These are phyloP conservation scores for Helicorthomorpha holstii DNA, from an alignment of 1,140 invertebrate genomes.

Conservation along the genomic window DNA sequence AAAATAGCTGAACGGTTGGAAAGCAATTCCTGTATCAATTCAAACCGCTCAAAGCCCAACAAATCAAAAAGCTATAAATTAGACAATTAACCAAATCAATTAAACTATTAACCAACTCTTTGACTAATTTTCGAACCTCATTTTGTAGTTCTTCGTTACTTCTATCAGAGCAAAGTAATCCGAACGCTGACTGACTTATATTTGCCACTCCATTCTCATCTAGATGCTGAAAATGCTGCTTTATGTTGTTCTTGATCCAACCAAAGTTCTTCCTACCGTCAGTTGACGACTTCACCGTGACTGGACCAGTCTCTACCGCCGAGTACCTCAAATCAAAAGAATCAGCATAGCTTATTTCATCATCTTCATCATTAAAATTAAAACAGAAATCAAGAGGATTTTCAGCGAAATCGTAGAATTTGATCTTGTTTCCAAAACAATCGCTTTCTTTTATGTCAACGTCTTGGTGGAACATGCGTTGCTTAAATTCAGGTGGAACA, in stretches of 20 bases:
- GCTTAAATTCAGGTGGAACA: too few relatives aligned
- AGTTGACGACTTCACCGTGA: constrained; percentile 14
- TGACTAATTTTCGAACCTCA: constrained; percentile 32
- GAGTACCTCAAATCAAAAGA: constrained; percentile 14
- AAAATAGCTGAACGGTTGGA: neutral
- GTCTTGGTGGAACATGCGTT: too few relatives aligned
- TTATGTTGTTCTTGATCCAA: neutral
- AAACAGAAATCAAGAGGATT: too few relatives aligned
- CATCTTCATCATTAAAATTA: too few relatives aligned
- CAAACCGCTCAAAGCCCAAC: constrained; percentile 70
- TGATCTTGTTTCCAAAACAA: too few relatives aligned
- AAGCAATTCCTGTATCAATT: constrained; percentile 53
- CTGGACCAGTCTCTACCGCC: constrained; percentile 16
- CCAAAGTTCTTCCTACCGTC: constrained; percentile 13
- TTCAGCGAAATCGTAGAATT: too few relatives aligned
- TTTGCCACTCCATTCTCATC: constrained; percentile 12
- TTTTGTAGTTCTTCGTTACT: constrained; percentile 55
- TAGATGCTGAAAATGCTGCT: neutral
- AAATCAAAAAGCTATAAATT: constrained; percentile 54
- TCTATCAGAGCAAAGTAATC: constrained; percentile 19
- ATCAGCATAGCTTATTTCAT: neutral
- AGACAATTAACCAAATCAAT: constrained; percentile 1
- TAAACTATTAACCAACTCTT: constrained; percentile 4
- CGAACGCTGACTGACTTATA: constrained; percentile 21
- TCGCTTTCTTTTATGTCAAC: neutral